These are phyloP conservation scores for Temnothorax nylanderi DNA, from an alignment of 1,140 invertebrate species.

Conservation along the genomic window DNA sequence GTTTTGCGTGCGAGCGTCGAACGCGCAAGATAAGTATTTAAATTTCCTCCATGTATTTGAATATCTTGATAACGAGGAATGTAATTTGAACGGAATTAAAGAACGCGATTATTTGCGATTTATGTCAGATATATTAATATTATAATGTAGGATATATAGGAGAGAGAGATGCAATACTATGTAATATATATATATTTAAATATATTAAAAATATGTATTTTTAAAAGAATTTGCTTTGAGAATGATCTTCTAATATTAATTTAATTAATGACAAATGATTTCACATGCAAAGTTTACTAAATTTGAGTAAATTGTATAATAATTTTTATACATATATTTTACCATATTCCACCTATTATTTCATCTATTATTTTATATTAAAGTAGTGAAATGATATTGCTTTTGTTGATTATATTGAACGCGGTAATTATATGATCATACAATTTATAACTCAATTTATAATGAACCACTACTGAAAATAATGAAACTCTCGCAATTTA, in stretches of 20 bases:
- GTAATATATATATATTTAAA: neutral
- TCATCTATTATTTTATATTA: neutral
- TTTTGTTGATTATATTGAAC: neutral
- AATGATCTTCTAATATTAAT: neutral
- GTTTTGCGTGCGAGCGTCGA: slow-evolving; percentile 11
- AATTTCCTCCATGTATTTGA: slow-evolving; percentile 25
- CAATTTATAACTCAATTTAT: neutral
- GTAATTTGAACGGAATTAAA: too few species aligned
- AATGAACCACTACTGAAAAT: neutral
- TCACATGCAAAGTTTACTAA: neutral
- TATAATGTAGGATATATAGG: neutral
- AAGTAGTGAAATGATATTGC: neutral
- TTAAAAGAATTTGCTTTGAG: neutral
- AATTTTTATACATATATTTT: neutral
- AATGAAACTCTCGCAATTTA: neutral
- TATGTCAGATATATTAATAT: too few species aligned
- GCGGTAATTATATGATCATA: neutral
- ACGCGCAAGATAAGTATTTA: slow-evolving; percentile 33
- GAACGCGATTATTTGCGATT: neutral
- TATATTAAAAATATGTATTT: neutral
- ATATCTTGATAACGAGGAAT: slow-evolving; percentile 5
- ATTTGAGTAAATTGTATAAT: neutral
- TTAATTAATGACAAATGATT: neutral
- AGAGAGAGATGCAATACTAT: too few species aligned
- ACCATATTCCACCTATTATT: neutral